Base-by-base conservation (phyloP, 37 sponge, comb jelly and placozoan genomes). In the Dysidea cf. avara region DNA sequence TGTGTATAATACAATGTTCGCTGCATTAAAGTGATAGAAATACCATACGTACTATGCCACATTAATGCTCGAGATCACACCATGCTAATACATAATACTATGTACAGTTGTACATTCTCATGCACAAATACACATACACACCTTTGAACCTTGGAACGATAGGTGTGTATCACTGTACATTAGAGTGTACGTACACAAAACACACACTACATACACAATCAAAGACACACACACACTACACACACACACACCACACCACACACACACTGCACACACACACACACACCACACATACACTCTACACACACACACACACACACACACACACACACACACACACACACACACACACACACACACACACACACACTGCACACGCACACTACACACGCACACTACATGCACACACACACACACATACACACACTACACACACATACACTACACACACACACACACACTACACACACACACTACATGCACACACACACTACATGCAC, bases 271-370 rank as follows among this genome's bases (percentile, higher is more conserved):
- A n/a, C n/a, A n/a, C n/a, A n/a, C n/a, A n/a, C n/a, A n/a, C n/a
- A n/a, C n/a, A n/a, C n/a, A n/a, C n/a, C n/a, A n/a, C n/a, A n/a
- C n/a, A n/a, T n/a, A n/a, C n/a, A n/a, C n/a, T n/a, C n/a, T n/a
- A 51, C 30, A 51, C 50, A 50, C 52, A 69, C 50, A 51, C 16
- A 49, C 53, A 49, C n/a, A 69, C 53, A 49, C 16, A 49, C 71
- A 69, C 30, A 51, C 53, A 51, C 28, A 50, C 71, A 69, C 34
- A 51, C 53, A 69, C 29, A 49, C 53, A 69, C 30, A 69, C 16
- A 51, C 71, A 69, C 17, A 51, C 52, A 51, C 28, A 50, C 71
- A 69, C 28, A 26, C 29, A 69, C 31, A 49, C 29, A 69, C 53
- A 49, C 16, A 51, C 71, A 69, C 52, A 51, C 53, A 69, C 33